These are phyloP conservation scores for Cyclina sinensis DNA, from an alignment of 1,140 invertebrate species.

Conservation along the genomic window DNA sequence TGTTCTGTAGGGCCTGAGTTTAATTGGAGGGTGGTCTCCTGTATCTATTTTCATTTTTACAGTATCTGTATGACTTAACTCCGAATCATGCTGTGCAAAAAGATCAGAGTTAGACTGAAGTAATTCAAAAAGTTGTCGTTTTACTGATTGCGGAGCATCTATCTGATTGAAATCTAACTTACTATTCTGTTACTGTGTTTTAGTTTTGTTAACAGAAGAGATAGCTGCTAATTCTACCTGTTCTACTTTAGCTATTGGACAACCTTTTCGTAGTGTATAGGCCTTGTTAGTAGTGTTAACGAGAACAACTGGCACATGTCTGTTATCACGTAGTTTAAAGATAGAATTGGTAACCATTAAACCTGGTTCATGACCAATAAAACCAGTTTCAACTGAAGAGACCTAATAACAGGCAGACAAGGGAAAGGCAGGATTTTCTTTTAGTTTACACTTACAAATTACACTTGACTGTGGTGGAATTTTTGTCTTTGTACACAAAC, in stretches of 20 bases:
- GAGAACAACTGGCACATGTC: not conserved
- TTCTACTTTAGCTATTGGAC: not conserved
- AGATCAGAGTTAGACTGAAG: not conserved
- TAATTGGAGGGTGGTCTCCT: slow-evolving; percentile 62
- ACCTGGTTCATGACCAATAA: not conserved
- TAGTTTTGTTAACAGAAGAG: not conserved
- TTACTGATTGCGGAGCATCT: not conserved
- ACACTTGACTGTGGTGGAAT: not conserved
- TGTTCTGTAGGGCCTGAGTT: slow-evolving; percentile 64
- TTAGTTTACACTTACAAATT: not conserved
- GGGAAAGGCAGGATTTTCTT: not conserved
- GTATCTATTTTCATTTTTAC: slow-evolving; percentile 64
- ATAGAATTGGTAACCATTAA: not conserved
- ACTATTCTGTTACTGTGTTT: not conserved
- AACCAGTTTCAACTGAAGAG: no score
- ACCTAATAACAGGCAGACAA: not conserved
- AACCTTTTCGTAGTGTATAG: not conserved
- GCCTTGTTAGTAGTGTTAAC: not conserved
- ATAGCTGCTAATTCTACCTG: not conserved
- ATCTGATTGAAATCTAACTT: not conserved
- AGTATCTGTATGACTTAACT: slow-evolving; percentile 10
- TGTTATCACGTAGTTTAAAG: not conserved
- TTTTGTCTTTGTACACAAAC: not conserved
- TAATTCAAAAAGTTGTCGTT: not conserved
- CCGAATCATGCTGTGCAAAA: not conserved